Conservation (phyloP, 2,888 invertebrate genomes). For the Tenthredo mesomela region DNA sequence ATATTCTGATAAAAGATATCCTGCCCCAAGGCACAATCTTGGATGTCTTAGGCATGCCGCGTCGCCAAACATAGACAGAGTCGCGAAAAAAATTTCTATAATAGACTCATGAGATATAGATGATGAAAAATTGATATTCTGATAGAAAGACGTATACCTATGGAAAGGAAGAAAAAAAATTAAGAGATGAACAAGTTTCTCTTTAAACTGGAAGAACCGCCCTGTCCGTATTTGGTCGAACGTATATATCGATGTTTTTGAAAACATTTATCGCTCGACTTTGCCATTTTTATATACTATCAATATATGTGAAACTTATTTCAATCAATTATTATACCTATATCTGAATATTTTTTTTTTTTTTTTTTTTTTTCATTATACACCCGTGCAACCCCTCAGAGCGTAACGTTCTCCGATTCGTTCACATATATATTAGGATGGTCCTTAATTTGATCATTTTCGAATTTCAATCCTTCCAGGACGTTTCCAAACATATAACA, state of each 20-base stretch:
- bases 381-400: neutral
- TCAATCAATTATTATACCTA: constrained; percentile 22
- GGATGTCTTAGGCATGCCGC: constrained; percentile 23
- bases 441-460: too few relatives aligned
- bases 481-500: too few relatives aligned
- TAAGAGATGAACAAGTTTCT: neutral
- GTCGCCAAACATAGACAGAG: constrained; percentile 44
- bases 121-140: neutral
- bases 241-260: constrained; percentile 27
- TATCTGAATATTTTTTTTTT: constrained; percentile 9
- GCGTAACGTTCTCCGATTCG: constrained; percentile 33
- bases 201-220: neutral
- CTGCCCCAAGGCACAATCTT: neutral
- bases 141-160: neutral
- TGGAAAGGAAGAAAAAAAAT: neutral
- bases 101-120: neutral
- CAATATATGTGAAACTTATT: constrained; percentile 7
- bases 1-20: neutral
- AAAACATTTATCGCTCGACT: constrained; percentile 1
- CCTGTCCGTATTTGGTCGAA: constrained; percentile 45
- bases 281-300: neutral
- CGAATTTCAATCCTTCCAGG: too few relatives aligned
- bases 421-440: too few relatives aligned
- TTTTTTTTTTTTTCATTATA: constrained; percentile 17
- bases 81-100: neutral